Conservation (phyloP, 1,140 invertebrate species). For the Drosophila grimshawi region DNA sequence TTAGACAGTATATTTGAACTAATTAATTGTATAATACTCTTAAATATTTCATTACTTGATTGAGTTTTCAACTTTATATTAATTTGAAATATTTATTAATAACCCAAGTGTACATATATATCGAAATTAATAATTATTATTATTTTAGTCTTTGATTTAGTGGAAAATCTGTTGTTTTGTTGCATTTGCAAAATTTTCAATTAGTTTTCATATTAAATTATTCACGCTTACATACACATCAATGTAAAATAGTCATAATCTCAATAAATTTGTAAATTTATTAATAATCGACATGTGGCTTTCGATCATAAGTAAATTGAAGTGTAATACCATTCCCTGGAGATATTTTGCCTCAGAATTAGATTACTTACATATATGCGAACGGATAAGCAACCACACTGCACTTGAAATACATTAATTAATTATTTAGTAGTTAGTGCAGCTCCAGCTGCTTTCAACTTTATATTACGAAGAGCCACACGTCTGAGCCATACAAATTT, state of each 20-base stretch:
- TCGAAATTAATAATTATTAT: too few relatives aligned
- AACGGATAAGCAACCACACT: not conserved
- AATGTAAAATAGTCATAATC: not conserved
- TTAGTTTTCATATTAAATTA: not conserved
- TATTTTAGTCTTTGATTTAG: too few relatives aligned
- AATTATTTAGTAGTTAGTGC: constrained; percentile 14
- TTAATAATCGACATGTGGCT: not conserved
- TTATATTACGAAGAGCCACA: constrained; percentile 3
- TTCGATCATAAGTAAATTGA: not conserved
- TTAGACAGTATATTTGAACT: too few relatives aligned
- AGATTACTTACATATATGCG: not conserved
- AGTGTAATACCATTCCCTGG: not conserved
- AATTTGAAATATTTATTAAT: too few relatives aligned
- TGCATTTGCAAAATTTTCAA: not conserved
- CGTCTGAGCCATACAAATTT: not conserved
- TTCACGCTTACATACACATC: not conserved
- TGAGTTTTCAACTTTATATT: too few relatives aligned
- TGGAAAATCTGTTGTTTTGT: too few relatives aligned
- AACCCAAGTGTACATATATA: too few relatives aligned
- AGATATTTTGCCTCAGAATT: not conserved
- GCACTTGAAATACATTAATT: constrained; percentile 20
- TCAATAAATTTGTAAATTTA: not conserved
- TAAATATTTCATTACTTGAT: too few relatives aligned
- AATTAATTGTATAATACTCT: too few relatives aligned
- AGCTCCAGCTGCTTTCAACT: constrained; percentile 8